Evolutionary conservation across 2,113 vertebrate genomes (phyloP), one percentile per base, ranked within the genome.

Genomic region (Rhinolophus ferrumequinum): DNA sequence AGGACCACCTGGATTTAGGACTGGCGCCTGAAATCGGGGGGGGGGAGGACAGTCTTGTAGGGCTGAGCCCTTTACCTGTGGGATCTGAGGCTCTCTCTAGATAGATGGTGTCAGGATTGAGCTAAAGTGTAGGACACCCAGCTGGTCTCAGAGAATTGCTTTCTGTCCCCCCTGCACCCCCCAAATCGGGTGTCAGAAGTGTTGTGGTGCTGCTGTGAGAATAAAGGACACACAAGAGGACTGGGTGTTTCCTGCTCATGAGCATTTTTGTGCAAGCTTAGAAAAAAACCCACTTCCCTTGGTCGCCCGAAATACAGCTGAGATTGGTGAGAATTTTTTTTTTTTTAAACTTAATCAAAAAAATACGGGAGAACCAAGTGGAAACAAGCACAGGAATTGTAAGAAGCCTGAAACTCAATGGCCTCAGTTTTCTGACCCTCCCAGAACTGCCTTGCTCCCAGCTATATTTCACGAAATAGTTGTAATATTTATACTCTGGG

Each of bases 391-490:
- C 15, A 24, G 73, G 22, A 73, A 13, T 8, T 5, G 7, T 16
- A 58, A 73, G 87, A 26, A 86, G 26, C 66, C 38, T 41, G 73
- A 16, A 28, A 16, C 14, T 21, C 24, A 8, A 1, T 38, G 56
- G n/a, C 41, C 52, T 35, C 11, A 0, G 41, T 26, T 38, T 79
- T 41, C 47, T 44, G 35, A 38, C 2, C 30, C 54, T 44, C 60
- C 26, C 4, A 10, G 3, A 0, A 50, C 56, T 41, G 52, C 35
- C 54, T 66, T 12, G 41, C 33, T 19, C n/a, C 28, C 22, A 1
- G 6, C 26, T 33, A 8, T 3, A 0, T 30, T 35, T 79, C 56
- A 56, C 14, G 22, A 5, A 2, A 0, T 41, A 21, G 41, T n/a
- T 54, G 18, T 75, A 2, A 41, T 52, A 8, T 8, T 66, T 4